Conservation (phyloP, 1,140 invertebrate genomes). For the Centruroides vittatus region DNA sequence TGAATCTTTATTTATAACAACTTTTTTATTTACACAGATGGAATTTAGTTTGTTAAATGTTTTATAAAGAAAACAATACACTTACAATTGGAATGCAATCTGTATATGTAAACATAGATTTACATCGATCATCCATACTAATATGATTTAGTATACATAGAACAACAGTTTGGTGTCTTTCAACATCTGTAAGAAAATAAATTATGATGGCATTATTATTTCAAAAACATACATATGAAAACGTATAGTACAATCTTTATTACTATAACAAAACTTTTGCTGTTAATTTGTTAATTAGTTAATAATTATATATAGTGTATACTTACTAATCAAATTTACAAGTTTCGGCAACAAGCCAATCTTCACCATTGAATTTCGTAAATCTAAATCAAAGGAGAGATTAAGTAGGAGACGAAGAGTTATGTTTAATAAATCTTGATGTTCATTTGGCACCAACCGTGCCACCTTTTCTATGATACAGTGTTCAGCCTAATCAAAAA, state of each 20-base stretch:
- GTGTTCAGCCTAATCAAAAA: constrained; percentile 25
- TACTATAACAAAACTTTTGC: no score
- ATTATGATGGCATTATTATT: background rate
- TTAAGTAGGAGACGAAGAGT: constrained; percentile 67
- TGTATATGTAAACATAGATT: constrained; percentile 87
- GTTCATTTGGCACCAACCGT: constrained; percentile 31
- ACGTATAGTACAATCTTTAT: background rate
- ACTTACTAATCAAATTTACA: constrained; percentile 69
- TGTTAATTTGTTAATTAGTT: no score
- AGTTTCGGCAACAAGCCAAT: constrained; percentile 77
- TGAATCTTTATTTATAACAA: no score
- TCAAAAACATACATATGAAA: background rate
- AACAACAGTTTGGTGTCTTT: constrained; percentile 65
- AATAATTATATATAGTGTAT: background rate
- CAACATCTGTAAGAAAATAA: constrained; percentile 46
- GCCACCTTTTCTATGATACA: constrained; percentile 38
- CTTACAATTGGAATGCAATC: constrained; percentile 81
- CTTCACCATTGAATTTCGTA: constrained; percentile 78
- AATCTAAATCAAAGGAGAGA: constrained; percentile 84
- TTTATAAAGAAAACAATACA: constrained; percentile 18
- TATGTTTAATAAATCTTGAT: constrained; percentile 64
- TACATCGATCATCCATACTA: constrained; percentile 88
- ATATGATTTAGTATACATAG: constrained; percentile 86
- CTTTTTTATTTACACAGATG: no score
- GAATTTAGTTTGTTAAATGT: no score